Evolutionary conservation across 1,140 invertebrate genomes (phyloP).

Genomic region (Octopus bimaculoides): DNA sequence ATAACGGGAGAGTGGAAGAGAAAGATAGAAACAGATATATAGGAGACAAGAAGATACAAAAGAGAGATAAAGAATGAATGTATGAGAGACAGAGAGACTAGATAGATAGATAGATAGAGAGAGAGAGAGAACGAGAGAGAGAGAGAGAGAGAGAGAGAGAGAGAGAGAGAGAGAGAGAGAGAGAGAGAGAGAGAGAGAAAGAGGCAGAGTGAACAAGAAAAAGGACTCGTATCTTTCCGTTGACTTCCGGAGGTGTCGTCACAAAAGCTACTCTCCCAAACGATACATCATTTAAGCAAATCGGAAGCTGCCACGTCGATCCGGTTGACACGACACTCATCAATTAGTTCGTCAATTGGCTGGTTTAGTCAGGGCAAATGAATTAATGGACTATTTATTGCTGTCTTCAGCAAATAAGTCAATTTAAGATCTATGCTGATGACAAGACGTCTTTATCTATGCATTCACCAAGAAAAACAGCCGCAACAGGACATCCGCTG

Average conservation of each 20-base stretch:
- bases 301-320: background rate
- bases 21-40: background rate
- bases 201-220: background rate
- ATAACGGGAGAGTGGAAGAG: background rate
- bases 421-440: background rate
- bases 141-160: background rate
- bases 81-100: background rate
- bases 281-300: slow-evolving; percentile 9
- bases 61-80: background rate
- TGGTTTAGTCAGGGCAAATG: background rate
- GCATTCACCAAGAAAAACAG: background rate
- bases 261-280: background rate
- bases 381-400: slow-evolving; percentile 8
- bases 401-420: slow-evolving; percentile 6
- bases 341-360: slow-evolving; percentile 1
- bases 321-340: background rate
- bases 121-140: background rate
- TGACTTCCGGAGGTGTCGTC: slow-evolving; percentile 1
- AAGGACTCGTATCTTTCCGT: background rate
- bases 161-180: background rate
- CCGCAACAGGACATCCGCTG: background rate
- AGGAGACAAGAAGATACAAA: background rate
- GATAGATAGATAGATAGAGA: background rate
- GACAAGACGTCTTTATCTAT: background rate
- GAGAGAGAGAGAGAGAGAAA: background rate